phyloP scores from a whole-genome alignment of 2,888 invertebrate species.

The Theodoxus fluviatilis region DNA sequence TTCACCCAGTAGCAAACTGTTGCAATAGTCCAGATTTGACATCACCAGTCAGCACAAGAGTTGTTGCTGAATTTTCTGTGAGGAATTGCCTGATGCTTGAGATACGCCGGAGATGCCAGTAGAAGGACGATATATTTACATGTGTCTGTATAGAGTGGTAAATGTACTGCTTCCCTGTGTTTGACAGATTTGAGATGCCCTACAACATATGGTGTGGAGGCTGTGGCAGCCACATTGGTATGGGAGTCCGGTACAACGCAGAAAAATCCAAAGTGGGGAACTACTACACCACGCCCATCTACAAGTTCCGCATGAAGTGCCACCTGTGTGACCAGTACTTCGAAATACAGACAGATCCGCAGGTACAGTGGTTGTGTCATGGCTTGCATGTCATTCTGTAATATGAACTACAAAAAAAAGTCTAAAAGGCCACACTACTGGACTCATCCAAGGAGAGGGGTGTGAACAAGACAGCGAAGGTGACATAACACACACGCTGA shows the following conservation, averaged over 20 bases:
- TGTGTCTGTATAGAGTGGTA: neutral
- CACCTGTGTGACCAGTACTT: constrained; percentile 97
- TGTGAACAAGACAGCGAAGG: too few species aligned
- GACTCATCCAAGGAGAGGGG: too few species aligned
- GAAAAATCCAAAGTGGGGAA: constrained; percentile 80
- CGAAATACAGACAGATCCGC: constrained; percentile 98
- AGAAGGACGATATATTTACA: neutral
- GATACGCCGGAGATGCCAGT: too few species aligned
- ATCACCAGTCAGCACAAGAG: neutral
- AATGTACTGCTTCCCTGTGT: neutral
- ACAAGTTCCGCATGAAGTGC: constrained; percentile 98
- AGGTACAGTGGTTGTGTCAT: constrained; percentile 70
- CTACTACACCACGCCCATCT: constrained; percentile 97
- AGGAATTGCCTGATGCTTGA: too few species aligned
- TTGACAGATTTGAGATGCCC: constrained; percentile 90
- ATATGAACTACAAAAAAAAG: too few species aligned
- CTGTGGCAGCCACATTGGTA: constrained; percentile 97
- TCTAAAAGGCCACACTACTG: too few species aligned
- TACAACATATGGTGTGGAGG: constrained; percentile 99
- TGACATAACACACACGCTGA: too few species aligned
- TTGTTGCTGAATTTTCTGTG: too few species aligned
- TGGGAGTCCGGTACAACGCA: constrained; percentile 94
- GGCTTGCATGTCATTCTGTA: too few species aligned
- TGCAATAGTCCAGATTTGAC: neutral
- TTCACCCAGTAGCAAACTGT: too few species aligned